Evolutionary conservation across 35 echinoderm and acorn worm species (phyloP).

Genomic region (Ophioderma brevispina): DNA sequence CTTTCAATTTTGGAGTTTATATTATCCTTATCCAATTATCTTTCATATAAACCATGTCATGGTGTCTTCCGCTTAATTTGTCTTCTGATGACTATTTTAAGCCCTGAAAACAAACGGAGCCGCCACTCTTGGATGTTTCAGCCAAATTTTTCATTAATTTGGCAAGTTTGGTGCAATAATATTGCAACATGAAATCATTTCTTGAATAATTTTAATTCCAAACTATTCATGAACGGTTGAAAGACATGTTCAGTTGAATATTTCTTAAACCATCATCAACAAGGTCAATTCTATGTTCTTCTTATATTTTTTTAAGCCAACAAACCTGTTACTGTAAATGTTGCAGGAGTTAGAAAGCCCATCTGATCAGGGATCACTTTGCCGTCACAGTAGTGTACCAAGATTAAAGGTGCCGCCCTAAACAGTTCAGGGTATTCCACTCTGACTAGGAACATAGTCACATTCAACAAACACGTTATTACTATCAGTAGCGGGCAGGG

Average conservation of each 20-base stretch:
- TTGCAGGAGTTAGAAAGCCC: background rate
- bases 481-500: background rate
- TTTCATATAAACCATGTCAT: too few species aligned
- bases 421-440: background rate
- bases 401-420: background rate
- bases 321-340: constrained; percentile 1
- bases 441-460: background rate
- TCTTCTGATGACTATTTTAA: too few species aligned
- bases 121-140: too few species aligned
- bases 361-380: background rate
- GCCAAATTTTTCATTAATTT: background rate
- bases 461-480: background rate
- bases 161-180: background rate
- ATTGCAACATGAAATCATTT: background rate
- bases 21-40: too few species aligned
- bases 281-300: too few species aligned
- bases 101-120: too few species aligned
- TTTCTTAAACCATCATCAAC: background rate
- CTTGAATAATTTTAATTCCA: background rate
- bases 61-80: too few species aligned
- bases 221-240: background rate
- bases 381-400: background rate
- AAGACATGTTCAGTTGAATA: background rate
- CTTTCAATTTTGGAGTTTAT: too few species aligned
- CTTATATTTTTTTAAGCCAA: too few species aligned